Evolutionary conservation across 2,888 invertebrate genomes (phyloP).

Genomic region (Epinotia demarniana): DNA sequence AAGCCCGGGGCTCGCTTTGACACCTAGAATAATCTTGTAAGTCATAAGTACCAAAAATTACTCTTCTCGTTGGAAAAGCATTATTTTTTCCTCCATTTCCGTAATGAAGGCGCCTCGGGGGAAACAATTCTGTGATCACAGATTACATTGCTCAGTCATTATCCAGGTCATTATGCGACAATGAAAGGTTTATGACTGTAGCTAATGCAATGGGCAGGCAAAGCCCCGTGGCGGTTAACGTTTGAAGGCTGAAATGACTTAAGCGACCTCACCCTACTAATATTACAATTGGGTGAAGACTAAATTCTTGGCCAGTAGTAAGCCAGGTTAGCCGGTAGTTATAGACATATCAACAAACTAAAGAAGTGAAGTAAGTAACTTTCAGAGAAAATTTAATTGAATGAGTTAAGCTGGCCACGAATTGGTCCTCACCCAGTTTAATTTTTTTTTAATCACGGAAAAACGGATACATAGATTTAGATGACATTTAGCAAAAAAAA

Average conservation of each 20-base stretch:
- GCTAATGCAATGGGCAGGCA: conserved; percentile 28
- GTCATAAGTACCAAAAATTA: conserved; percentile 57
- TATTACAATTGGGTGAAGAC: too few relatives aligned
- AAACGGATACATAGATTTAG: too few relatives aligned
- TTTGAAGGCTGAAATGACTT: conserved; percentile 2
- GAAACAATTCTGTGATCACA: conserved; percentile 52
- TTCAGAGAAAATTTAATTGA: too few relatives aligned
- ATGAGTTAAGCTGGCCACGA: too few relatives aligned
- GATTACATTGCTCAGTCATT: conserved; percentile 58
- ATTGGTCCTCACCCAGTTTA: not conserved
- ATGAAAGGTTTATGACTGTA: conserved; percentile 27
- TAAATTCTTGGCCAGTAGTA: too few relatives aligned
- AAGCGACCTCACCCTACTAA: not conserved
- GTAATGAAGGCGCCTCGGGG: conserved; percentile 64
- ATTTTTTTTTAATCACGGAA: not conserved
- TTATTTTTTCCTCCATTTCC: conserved; percentile 59
- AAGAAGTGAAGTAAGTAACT: too few relatives aligned
- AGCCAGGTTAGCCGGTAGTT: too few relatives aligned
- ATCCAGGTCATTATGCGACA: conserved; percentile 54
- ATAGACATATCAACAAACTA: too few relatives aligned
- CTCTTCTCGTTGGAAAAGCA: conserved; percentile 54
- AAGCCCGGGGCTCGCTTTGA: too few relatives aligned
- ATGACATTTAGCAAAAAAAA: too few relatives aligned
- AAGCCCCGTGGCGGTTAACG: conserved; percentile 32
- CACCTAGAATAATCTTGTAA: conserved; percentile 45